Evolutionary conservation across 2,888 invertebrate species (phyloP).

Genomic region (Macrophya alboannulata): DNA sequence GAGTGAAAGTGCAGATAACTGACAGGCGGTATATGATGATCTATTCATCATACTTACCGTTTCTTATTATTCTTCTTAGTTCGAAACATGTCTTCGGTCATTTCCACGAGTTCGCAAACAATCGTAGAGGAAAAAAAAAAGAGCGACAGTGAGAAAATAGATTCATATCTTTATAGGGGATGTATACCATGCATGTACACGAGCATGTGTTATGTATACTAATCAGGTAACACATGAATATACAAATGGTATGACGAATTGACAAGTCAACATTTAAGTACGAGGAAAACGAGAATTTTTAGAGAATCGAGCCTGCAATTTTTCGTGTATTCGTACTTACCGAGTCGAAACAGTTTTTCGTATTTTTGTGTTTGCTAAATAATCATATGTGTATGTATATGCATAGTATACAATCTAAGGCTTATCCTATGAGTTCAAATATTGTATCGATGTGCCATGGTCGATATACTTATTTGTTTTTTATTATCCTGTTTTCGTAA

Average conservation of each 20-base stretch:
- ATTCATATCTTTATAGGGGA: not conserved
- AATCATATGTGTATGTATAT: not conserved
- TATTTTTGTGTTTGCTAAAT: not conserved
- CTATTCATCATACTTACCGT: not conserved
- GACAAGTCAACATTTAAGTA: not conserved
- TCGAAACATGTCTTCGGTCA: not conserved
- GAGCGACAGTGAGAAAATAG: not conserved
- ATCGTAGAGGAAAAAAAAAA: not conserved
- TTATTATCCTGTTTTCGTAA: constrained; percentile 55
- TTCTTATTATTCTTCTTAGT: not conserved
- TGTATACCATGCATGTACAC: not conserved
- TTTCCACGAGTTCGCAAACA: not conserved
- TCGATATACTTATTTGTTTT: constrained; percentile 29
- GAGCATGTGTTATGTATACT: not conserved
- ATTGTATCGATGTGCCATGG: not conserved
- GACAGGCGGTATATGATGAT: not conserved
- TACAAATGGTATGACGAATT: too few species aligned
- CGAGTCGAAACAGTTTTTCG: too few species aligned
- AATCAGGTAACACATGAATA: not conserved
- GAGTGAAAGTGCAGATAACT: constrained; percentile 50
- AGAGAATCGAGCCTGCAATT: not conserved
- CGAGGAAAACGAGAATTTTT: not conserved
- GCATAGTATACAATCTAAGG: not conserved
- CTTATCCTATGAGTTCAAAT: constrained; percentile 6
- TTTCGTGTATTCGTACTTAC: not conserved